Conservation (phyloP, 2,113 vertebrate species). For the Zosterops hypoxanthus region DNA sequence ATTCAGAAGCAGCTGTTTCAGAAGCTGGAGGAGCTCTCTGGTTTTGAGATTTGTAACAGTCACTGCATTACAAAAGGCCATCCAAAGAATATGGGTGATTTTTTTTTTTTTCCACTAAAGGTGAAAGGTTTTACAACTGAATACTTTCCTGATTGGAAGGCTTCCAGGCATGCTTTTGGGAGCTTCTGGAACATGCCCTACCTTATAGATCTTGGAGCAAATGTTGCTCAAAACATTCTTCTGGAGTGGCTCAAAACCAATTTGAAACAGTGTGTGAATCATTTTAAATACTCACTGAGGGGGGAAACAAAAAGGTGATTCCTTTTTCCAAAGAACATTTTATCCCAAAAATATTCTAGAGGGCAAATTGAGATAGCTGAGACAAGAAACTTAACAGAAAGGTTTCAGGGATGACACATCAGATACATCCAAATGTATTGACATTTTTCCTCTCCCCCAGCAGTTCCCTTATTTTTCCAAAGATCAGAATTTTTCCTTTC, state of each 20-base stretch:
- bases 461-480: neutral
- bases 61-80: neutral
- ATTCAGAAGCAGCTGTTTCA: neutral
- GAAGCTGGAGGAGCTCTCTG: neutral
- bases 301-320: neutral
- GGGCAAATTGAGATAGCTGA: neutral
- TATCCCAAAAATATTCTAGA: neutral
- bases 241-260: neutral
- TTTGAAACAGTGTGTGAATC: neutral
- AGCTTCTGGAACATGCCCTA: neutral
- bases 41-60: neutral
- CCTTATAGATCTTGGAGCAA: neutral
- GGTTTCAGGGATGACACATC: neutral
- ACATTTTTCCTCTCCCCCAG: neutral
- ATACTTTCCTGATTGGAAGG: neutral
- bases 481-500: conserved; percentile 15
- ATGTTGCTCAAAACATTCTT: neutral
- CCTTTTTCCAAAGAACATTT: neutral
- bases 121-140: neutral
- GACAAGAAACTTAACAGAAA: neutral
- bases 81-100: neutral
- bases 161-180: neutral
- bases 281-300: neutral
- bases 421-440: neutral
- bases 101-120: neutral